Evolutionary conservation across 2,113 vertebrate species (phyloP).

Genomic region (Indri indri): DNA sequence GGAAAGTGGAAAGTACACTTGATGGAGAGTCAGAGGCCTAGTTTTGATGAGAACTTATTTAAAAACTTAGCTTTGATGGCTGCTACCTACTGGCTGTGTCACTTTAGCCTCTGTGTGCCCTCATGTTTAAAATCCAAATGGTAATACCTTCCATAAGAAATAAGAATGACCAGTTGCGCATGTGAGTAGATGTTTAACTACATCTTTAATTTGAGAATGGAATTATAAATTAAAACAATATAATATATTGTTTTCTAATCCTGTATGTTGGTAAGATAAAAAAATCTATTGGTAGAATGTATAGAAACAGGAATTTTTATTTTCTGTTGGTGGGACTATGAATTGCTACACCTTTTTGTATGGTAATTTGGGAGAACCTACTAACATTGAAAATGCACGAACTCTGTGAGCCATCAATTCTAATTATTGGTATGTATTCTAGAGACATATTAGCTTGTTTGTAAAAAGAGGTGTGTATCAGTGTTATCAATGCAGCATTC

Average conservation of each 20-base stretch:
- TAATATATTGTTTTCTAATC: neutral
- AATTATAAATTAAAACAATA: constrained; percentile 16
- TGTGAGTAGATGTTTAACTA: neutral
- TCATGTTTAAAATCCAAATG: constrained; percentile 41
- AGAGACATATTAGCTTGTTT: neutral
- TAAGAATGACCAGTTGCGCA: neutral
- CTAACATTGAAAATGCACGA: neutral
- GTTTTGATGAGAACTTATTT: neutral
- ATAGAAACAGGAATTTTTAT: neutral
- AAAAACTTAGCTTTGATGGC: constrained; percentile 2
- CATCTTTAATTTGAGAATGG: neutral
- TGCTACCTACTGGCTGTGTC: neutral
- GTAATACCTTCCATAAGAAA: neutral
- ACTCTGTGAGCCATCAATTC: neutral
- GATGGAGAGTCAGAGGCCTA: neutral
- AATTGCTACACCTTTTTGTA: neutral
- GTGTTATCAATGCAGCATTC: neutral
- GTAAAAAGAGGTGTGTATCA: constrained; percentile 32
- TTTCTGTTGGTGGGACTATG: neutral
- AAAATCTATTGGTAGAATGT: neutral
- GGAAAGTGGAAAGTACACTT: neutral
- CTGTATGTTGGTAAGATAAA: neutral
- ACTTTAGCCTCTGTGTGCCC: neutral
- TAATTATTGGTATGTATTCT: neutral
- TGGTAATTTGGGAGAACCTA: neutral